Evolutionary conservation across 2,888 invertebrate species (phyloP).

Genomic region (Thecophora atra): DNA sequence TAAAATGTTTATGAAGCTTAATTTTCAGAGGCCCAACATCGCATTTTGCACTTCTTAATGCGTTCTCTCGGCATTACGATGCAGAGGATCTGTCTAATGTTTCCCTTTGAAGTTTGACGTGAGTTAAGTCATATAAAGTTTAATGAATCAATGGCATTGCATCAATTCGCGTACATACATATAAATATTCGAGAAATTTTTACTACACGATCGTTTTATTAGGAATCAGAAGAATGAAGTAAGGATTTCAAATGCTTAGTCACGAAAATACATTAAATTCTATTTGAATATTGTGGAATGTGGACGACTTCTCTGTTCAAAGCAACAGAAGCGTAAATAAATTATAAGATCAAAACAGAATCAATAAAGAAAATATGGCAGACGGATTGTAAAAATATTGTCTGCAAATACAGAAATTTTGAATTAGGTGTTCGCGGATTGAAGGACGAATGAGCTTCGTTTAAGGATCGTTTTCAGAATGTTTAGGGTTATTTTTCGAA

Average conservation of each 20-base stretch:
- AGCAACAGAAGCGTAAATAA: no score
- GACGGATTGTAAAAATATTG: no score
- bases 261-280: no score
- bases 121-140: constrained; percentile 28
- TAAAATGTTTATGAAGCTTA: constrained; percentile 23
- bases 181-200: no score
- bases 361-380: no score
- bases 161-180: constrained; percentile 3
- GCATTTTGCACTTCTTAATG: constrained; percentile 5
- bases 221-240: background rate
- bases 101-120: constrained; percentile 3
- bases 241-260: background rate
- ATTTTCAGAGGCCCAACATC: constrained; percentile 19
- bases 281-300: no score
- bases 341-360: no score
- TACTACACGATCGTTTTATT: constrained; percentile 3
- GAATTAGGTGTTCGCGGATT: no score
- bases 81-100: background rate
- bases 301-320: no score
- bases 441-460: no score
- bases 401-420: no score
- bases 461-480: background rate
- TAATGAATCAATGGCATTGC: constrained; percentile 3
- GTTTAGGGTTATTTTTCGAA: background rate
- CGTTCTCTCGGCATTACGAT: constrained; percentile 12